A percentile compares a stretch with the other conserved stretches of the same genome.
These are phyloP conservation scores for Coilia nasus DNA, from an alignment of 2,797 vertebrate genomes.

Conservation along the genomic window DNA sequence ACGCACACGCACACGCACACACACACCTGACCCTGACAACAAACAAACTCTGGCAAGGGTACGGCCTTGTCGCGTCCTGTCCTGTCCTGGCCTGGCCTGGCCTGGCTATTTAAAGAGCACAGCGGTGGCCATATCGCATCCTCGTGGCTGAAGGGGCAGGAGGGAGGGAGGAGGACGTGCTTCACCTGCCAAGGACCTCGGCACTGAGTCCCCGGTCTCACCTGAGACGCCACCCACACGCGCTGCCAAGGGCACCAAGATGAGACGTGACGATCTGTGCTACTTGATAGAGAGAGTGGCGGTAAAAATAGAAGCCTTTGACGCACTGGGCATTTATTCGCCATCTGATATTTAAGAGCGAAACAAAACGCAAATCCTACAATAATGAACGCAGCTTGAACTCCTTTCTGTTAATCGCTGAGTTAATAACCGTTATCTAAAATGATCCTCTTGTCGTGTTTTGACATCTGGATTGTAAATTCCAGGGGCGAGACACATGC, in stretches of 20 bases:
- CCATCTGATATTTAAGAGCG: neutral
- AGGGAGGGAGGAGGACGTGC: neutral
- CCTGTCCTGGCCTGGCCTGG: constrained; percentile 12
- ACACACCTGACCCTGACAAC: neutral
- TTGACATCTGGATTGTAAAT: neutral
- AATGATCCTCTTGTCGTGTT: constrained; percentile 12
- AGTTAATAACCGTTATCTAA: neutral
- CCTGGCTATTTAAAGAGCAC: constrained; percentile 32
- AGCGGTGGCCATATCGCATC: constrained; percentile 16
- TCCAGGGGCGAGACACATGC: neutral
- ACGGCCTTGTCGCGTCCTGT: constrained; percentile 32
- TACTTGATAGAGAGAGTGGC: neutral
- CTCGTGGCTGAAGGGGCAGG: constrained; percentile 6
- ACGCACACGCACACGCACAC: neutral
- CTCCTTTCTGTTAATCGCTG: neutral
- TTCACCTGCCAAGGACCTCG: constrained; percentile 33
- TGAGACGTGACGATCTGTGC: neutral
- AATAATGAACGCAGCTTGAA: neutral
- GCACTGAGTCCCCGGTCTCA: neutral
- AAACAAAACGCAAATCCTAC: neutral
- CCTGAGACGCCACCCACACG: neutral
- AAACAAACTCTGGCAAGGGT: constrained; percentile 14
- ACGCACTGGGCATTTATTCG: neutral
- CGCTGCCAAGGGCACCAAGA: neutral
- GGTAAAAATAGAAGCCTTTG: neutral